Evolutionary conservation across 2,888 invertebrate species (phyloP).

Genomic region (Heliconius ethilla): DNA sequence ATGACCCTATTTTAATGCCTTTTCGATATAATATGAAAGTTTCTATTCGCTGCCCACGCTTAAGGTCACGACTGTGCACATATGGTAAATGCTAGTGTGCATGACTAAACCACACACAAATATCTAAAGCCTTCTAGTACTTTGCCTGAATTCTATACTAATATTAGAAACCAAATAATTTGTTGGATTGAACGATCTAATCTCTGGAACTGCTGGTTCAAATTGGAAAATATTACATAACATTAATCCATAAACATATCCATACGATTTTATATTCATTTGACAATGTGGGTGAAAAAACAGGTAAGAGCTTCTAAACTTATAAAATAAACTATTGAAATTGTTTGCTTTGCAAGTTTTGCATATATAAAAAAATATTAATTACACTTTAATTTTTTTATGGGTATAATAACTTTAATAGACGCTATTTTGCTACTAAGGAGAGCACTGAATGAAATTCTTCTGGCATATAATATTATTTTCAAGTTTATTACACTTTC

Average conservation of each 20-base stretch:
- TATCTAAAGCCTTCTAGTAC: background rate
- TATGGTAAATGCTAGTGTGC: background rate
- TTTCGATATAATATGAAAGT: constrained; percentile 1
- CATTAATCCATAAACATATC: background rate
- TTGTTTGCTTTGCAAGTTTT: background rate
- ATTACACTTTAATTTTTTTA: background rate
- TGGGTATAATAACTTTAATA: background rate
- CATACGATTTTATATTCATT: background rate
- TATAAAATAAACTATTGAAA: background rate
- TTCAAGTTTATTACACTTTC: constrained; percentile 12
- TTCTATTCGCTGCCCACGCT: constrained; percentile 5
- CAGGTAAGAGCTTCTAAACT: background rate
- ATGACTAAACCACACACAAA: background rate
- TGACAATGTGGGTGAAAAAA: background rate
- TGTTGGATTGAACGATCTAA: background rate
- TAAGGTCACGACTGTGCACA: background rate
- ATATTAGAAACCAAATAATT: background rate
- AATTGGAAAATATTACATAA: background rate
- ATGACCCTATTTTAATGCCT: background rate
- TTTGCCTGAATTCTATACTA: background rate
- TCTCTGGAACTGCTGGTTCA: background rate
- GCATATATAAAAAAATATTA: background rate
- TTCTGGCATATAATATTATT: background rate
- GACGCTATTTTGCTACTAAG: background rate
- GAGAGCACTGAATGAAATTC: too few species aligned